Evolutionary conservation across 2,888 invertebrate genomes (phyloP).

Genomic region (Cryptocephalus moraei): DNA sequence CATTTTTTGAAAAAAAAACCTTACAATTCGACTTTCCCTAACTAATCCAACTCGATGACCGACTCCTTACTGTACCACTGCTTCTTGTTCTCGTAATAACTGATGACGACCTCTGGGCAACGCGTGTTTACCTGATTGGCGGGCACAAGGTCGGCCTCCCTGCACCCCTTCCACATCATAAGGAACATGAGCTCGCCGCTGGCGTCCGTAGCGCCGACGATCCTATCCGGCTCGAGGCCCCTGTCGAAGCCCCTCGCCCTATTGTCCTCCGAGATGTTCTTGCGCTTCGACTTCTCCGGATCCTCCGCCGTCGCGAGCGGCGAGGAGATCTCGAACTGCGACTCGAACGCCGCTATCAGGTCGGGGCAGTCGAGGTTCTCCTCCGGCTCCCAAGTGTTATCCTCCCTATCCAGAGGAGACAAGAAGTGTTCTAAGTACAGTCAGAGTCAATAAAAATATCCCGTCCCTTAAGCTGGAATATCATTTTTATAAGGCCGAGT

Average conservation of each 20-base stretch:
- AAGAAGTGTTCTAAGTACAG: no score
- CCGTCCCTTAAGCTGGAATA: no score
- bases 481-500: no score
- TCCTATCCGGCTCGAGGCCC: constrained; percentile 71
- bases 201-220: constrained; percentile 84
- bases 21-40: neutral
- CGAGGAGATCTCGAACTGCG: constrained; percentile 20
- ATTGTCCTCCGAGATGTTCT: constrained; percentile 35
- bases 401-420: constrained; percentile 28
- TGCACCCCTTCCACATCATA: constrained; percentile 72
- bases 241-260: constrained; percentile 65
- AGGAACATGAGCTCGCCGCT: constrained; percentile 81
- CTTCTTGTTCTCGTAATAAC: constrained; percentile 49
- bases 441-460: no score
- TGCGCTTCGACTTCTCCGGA: constrained; percentile 26
- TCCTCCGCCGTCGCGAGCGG: constrained; percentile 20
- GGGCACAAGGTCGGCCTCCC: constrained; percentile 54
- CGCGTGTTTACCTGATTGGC: constrained; percentile 50
- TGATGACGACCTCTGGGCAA: constrained; percentile 52
- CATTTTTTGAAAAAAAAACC: neutral
- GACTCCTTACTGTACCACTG: constrained; percentile 29
- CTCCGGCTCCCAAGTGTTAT: constrained; percentile 82
- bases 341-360: constrained; percentile 45
- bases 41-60: constrained; percentile 29
- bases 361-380: constrained; percentile 67